A percentile compares a stretch with the other conserved stretches of the same genome.
These are phyloP conservation scores for Agrilus mali DNA, from an alignment of 2,888 invertebrate genomes.

Conservation along the genomic window DNA sequence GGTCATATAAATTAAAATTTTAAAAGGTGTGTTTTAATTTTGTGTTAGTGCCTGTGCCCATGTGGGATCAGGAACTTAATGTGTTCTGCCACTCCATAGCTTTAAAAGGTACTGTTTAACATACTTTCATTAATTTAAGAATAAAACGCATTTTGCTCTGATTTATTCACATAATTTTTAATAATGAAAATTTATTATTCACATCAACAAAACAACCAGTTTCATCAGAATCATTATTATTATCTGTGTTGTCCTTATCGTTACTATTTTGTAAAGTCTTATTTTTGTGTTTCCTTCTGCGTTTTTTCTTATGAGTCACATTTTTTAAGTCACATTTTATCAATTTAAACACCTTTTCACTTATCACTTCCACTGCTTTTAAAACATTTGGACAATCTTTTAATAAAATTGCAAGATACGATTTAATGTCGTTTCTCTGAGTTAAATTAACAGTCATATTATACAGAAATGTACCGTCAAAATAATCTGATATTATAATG, in stretches of 20 bases:
- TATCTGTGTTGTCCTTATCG: constrained; percentile 6
- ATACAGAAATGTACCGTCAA: constrained; percentile 65
- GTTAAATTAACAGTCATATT: constrained; percentile 54
- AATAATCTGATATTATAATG: constrained; percentile 48
- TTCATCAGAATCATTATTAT: constrained; percentile 11
- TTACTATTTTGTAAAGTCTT: not conserved
- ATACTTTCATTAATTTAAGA: no score
- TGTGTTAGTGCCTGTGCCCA: no score
- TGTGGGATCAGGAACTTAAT: no score
- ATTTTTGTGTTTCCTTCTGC: constrained; percentile 15
- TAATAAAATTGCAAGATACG: constrained; percentile 36
- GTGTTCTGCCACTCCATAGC: not conserved
- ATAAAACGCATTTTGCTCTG: no score
- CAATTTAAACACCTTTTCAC: constrained; percentile 15
- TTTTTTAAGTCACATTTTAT: constrained; percentile 6
- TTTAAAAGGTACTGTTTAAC: no score
- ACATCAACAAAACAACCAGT: constrained; percentile 18
- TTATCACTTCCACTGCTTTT: constrained; percentile 20
- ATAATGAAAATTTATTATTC: constrained; percentile 24
- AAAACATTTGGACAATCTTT: constrained; percentile 26
- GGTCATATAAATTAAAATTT: no score
- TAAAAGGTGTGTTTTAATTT: no score
- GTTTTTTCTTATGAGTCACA: constrained; percentile 9
- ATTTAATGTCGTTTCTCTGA: constrained; percentile 39
- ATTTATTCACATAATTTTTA: constrained; percentile 6